A percentile compares a stretch with the other conserved stretches of the same genome.
These are phyloP conservation scores for Balanococcus diminutus DNA, from an alignment of 2,888 invertebrate species.

Conservation along the genomic window DNA sequence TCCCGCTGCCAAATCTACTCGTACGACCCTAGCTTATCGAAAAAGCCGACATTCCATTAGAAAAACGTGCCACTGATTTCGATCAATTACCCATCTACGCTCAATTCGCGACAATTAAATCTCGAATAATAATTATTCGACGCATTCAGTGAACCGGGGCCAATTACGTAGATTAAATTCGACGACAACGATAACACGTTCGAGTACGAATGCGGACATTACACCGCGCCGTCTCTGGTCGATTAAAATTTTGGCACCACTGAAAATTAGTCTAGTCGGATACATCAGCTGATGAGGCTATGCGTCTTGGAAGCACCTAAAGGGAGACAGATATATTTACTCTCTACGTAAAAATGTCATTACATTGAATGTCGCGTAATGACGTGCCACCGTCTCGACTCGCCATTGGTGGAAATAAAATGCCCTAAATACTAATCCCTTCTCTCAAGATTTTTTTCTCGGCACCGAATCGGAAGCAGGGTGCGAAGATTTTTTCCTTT, in stretches of 20 bases:
- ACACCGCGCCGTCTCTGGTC: neutral
- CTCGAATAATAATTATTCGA: neutral
- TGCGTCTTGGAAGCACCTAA: neutral
- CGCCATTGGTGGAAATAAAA: slow-evolving; percentile 28
- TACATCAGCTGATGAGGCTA: slow-evolving; percentile 43
- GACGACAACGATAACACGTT: neutral
- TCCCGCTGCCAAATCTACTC: no score
- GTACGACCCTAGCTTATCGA: no score
- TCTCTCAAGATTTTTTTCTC: slow-evolving; percentile 32
- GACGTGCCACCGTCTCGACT: neutral
- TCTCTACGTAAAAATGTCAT: slow-evolving; percentile 12
- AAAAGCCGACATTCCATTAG: neutral
- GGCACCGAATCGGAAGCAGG: neutral
- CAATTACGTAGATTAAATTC: neutral
- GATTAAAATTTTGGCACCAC: slow-evolving; percentile 16
- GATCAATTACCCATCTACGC: neutral
- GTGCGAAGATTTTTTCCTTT: slow-evolving; percentile 33
- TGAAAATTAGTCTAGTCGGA: slow-evolving; percentile 49
- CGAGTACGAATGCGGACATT: neutral
- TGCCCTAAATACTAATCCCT: slow-evolving; percentile 49
- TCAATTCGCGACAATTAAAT: neutral
- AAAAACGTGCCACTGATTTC: neutral
- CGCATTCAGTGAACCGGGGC: neutral
- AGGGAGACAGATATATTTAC: neutral
- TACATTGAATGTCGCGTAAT: neutral